A percentile compares a stretch with the other conserved stretches of the same genome.
phyloP scores from a whole-genome alignment of 2,113 vertebrate species.

The Albula glossodonta region DNA sequence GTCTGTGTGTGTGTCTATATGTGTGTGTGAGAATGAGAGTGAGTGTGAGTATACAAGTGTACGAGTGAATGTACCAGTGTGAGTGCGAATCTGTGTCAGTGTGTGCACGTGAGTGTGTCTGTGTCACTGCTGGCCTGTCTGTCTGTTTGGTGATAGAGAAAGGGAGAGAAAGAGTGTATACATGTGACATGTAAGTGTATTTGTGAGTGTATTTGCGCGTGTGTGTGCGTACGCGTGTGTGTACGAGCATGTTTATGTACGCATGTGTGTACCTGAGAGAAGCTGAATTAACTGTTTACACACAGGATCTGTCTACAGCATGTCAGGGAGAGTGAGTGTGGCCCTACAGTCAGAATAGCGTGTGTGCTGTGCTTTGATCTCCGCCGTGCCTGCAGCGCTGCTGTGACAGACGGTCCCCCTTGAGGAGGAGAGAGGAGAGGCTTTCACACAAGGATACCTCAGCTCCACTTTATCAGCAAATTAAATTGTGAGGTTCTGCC shows the following conservation, averaged over 20 bases:
- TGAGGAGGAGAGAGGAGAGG: not conserved
- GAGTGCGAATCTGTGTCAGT: too few relatives aligned
- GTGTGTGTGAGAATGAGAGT: not conserved
- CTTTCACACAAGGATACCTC: not conserved
- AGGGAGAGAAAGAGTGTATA: too few relatives aligned
- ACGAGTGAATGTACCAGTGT: too few relatives aligned
- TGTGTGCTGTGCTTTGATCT: not conserved
- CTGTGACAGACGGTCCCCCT: not conserved
- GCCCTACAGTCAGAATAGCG: not conserved
- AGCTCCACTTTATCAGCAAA: not conserved
- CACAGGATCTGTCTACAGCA: not conserved
- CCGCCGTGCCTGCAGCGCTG: too few relatives aligned
- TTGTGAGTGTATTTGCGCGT: too few relatives aligned
- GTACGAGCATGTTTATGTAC: too few relatives aligned
- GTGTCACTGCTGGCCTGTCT: too few relatives aligned
- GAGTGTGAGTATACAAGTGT: too few relatives aligned
- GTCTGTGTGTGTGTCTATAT: not conserved
- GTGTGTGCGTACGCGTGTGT: too few relatives aligned
- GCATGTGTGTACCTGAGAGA: not conserved
- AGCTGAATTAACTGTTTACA: not conserved
- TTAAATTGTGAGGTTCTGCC: not conserved
- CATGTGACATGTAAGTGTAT: too few relatives aligned
- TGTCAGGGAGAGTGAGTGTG: not conserved
- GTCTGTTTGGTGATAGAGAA: too few relatives aligned
- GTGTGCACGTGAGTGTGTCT: too few relatives aligned